A percentile compares a stretch with the other conserved stretches of the same genome.
phyloP scores from a whole-genome alignment of 1,140 invertebrate genomes.

The Lerema accius region DNA sequence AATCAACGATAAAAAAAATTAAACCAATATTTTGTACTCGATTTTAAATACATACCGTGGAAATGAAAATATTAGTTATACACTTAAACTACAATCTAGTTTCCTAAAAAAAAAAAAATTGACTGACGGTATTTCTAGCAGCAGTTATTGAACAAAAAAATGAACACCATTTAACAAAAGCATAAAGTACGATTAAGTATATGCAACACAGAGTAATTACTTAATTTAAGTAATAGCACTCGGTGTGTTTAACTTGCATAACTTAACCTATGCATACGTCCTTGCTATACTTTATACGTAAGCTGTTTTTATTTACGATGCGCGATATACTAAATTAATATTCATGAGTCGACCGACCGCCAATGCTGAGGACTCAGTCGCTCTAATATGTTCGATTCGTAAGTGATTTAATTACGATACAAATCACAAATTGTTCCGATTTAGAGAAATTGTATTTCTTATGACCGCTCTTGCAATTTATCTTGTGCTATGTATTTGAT shows the following conservation, averaged over 20 bases:
- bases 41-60: too few relatives aligned
- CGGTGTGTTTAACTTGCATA: slow-evolving; percentile 21
- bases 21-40: too few relatives aligned
- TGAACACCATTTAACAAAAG: too few relatives aligned
- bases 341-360: slow-evolving; percentile 20
- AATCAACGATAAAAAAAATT: too few relatives aligned
- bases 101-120: too few relatives aligned
- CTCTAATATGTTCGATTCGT: slow-evolving; percentile 1
- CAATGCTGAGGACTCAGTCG: neutral
- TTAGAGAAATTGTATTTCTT: slow-evolving; percentile 9
- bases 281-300: slow-evolving; percentile 13
- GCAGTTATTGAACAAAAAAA: too few relatives aligned
- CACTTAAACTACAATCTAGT: too few relatives aligned
- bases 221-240: slow-evolving; percentile 14
- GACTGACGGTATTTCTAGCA: too few relatives aligned
- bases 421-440: slow-evolving; percentile 16
- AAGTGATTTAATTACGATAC: slow-evolving; percentile 14
- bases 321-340: slow-evolving; percentile 30
- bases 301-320: slow-evolving; percentile 15
- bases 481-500: slow-evolving; percentile 1
- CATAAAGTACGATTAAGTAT: too few relatives aligned
- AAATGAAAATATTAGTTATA: too few relatives aligned
- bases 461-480: too few relatives aligned
- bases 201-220: too few relatives aligned
- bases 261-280: slow-evolving; percentile 28